These are phyloP conservation scores for Myotis yumanensis DNA, from an alignment of 2,113 vertebrate species.

Conservation along the genomic window DNA sequence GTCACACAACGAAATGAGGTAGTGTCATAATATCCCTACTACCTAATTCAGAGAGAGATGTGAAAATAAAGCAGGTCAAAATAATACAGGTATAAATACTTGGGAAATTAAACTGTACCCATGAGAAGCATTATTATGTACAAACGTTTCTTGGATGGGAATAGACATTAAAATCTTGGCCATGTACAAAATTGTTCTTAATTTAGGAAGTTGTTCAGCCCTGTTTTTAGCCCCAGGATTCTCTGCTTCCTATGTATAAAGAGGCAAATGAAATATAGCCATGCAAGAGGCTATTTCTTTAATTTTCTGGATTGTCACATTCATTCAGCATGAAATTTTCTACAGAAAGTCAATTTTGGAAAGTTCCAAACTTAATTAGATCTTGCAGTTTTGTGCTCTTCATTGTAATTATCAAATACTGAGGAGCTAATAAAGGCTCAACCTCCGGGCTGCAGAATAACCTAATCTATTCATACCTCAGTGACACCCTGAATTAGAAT, in stretches of 20 bases:
- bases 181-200: constrained; percentile 72
- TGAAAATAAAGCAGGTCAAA: background rate
- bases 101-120: constrained; percentile 20
- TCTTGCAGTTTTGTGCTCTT: constrained; percentile 80
- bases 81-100: background rate
- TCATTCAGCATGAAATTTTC: constrained; percentile 79
- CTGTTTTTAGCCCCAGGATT: constrained; percentile 66
- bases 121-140: constrained; percentile 46
- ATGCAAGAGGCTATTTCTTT: constrained; percentile 78
- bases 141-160: constrained; percentile 50
- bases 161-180: constrained; percentile 68
- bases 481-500: constrained; percentile 54
- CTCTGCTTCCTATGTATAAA: constrained; percentile 49
- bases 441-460: constrained; percentile 73
- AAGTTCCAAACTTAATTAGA: constrained; percentile 81
- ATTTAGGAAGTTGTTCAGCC: constrained; percentile 71
- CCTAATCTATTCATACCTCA: constrained; percentile 73
- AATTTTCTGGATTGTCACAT: constrained; percentile 81
- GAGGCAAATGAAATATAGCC: constrained; percentile 76
- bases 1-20: background rate
- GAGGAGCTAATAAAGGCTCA: constrained; percentile 76
- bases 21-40: background rate
- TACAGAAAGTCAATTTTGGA: constrained; percentile 79
- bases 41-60: background rate
- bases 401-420: constrained; percentile 80